These are phyloP conservation scores for Dendroctonus valens DNA, from an alignment of 1,140 invertebrate species.

Conservation along the genomic window DNA sequence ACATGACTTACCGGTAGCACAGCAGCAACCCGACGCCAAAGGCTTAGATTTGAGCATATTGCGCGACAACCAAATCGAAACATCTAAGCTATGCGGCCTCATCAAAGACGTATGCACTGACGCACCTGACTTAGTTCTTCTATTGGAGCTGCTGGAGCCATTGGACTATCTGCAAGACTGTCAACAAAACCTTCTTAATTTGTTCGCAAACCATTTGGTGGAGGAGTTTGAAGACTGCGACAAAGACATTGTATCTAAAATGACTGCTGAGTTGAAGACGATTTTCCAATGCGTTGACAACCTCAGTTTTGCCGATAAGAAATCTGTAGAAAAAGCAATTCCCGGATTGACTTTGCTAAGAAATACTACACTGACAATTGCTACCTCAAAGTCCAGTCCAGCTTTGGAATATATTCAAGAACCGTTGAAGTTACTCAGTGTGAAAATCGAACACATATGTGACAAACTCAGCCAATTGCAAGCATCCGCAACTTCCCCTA, in stretches of 20 bases:
- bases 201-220: conserved; percentile 14
- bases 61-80: conserved; percentile 25
- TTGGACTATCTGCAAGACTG: conserved; percentile 29
- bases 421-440: conserved; percentile 34
- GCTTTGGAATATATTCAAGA: conserved; percentile 34
- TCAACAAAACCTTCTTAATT: conserved; percentile 22
- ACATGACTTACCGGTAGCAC: conserved; percentile 4
- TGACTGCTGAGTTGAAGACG: conserved; percentile 16
- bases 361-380: not conserved
- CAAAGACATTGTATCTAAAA: conserved; percentile 1
- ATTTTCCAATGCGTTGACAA: conserved; percentile 24
- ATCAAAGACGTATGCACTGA: conserved; percentile 24
- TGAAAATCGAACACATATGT: conserved; percentile 33
- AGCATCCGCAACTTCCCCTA: too few relatives aligned
- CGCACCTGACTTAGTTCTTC: conserved; percentile 1
- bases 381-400: not conserved
- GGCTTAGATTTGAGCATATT: conserved; percentile 16
- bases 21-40: not conserved
- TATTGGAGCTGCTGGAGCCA: conserved; percentile 21
- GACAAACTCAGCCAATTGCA: too few relatives aligned
- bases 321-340: not conserved
- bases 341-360: not conserved
- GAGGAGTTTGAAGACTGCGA: conserved; percentile 10
- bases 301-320: not conserved
- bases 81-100: conserved; percentile 23